Base-by-base conservation (phyloP, 2,797 vertebrate genomes). In the Miichthys miiuy region DNA sequence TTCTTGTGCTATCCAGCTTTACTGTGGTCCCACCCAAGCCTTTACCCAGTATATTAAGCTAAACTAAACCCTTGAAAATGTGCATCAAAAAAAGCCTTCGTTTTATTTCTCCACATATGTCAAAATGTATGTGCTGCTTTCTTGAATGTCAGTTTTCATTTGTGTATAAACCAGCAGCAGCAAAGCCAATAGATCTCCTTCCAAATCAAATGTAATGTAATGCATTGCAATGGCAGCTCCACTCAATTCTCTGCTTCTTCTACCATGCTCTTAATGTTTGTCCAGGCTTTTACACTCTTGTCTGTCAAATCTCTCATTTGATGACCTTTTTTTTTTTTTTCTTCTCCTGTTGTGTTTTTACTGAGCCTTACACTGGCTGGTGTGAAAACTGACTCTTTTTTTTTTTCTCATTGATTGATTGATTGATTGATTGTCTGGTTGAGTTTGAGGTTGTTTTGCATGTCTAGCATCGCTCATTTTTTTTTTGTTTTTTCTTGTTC, bases 21-120 rank as follows among this genome's bases (percentile, higher is more conserved):
- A 91, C 89, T 87, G 87, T 92, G 83, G 91, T 90, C 86, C 87
- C 87, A 87, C 87, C 86, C 86, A 93, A 90, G 89, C 92, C 90
- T 91, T 92, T 86, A 90, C 89, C 92, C 95, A 96, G 95, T 90
- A 91, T 90, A 92, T 95, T 96, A 96, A 96, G 95, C 94, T 96
- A 96, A 94, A 87, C 79, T 81, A 93, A 93, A 94, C 91, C 95
- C 94, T 94, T 94, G 84, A 94, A 38, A 95, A 95, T 95, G 95
- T 95, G 94, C 93, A 93, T 88, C 27, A 79, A 77, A 81, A 84
- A 87, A 85, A 82, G 75, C 77, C 82, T 89, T 85, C 52, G 11
- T 75, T 48, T 80, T 72, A 65, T 82, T 75, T 85, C 84, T 73
- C 79, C 87, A 87, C 85, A 81, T 62, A 72, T 80, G 79, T 88